These are phyloP conservation scores for Melangyna quadrimaculata DNA, from an alignment of 2,888 invertebrate species.

Conservation along the genomic window DNA sequence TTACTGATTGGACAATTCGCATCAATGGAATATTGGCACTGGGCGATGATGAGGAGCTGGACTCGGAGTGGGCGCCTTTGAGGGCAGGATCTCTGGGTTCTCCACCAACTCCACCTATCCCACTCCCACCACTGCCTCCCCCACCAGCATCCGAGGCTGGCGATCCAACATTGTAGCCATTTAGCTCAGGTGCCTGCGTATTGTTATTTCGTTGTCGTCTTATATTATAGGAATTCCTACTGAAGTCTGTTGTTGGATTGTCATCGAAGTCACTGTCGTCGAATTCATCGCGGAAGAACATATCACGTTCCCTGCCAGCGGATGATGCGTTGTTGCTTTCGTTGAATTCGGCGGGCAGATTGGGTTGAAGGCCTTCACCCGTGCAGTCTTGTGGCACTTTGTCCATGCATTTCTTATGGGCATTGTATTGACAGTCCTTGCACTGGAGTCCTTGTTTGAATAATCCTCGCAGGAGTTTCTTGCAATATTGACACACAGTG, in stretches of 20 bases:
- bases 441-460: slow-evolving; percentile 99
- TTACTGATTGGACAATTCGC: slow-evolving; percentile 99
- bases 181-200: slow-evolving; percentile 63
- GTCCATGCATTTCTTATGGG: slow-evolving; percentile 96
- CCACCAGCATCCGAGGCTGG: slow-evolving; percentile 34
- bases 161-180: slow-evolving; percentile 50
- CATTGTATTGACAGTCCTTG: slow-evolving; percentile 97
- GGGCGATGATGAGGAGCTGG: slow-evolving; percentile 89
- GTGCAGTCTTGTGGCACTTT: slow-evolving; percentile 95
- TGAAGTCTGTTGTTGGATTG: slow-evolving; percentile 77
- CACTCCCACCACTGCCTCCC: slow-evolving; percentile 66
- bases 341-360: slow-evolving; percentile 76
- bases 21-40: slow-evolving; percentile 98
- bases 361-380: slow-evolving; percentile 84
- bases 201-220: slow-evolving; percentile 70
- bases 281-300: slow-evolving; percentile 82
- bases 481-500: slow-evolving; percentile 97
- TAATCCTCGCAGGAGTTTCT: slow-evolving; percentile 95
- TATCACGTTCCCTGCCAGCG: slow-evolving; percentile 72
- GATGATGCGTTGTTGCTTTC: slow-evolving; percentile 73
- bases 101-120: slow-evolving; percentile 64
- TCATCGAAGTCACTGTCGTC: slow-evolving; percentile 85
- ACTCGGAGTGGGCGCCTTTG: slow-evolving; percentile 78
- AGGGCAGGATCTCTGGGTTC: slow-evolving; percentile 70
- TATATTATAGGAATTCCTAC: slow-evolving; percentile 74